phyloP scores from a whole-genome alignment of 64 coral and sea anemone species.

The Montipora foliosa region DNA sequence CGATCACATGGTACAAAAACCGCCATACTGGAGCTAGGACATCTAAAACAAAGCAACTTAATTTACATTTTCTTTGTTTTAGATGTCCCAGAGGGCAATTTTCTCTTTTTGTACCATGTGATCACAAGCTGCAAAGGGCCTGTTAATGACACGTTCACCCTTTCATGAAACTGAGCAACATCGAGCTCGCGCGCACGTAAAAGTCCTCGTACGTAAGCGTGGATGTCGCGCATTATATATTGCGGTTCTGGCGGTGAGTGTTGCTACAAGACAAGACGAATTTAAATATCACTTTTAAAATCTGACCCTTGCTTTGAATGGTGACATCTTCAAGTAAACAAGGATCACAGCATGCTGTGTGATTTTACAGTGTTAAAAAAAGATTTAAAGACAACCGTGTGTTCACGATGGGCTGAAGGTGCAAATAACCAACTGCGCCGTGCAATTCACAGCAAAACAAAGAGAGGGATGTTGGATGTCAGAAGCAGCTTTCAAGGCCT shows the following conservation, averaged over 20 bases:
- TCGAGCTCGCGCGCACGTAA: not conserved
- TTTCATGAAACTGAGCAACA: not conserved
- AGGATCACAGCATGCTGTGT: not conserved
- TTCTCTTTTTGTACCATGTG: no score
- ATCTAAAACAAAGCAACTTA: no score
- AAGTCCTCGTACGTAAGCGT: no score
- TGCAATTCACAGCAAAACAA: not conserved
- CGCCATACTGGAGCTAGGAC: no score
- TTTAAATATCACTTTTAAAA: not conserved
- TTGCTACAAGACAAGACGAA: not conserved
- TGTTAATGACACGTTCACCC: no score
- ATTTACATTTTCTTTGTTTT: no score
- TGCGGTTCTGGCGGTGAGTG: no score
- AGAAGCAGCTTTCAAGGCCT: not conserved
- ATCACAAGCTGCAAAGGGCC: no score
- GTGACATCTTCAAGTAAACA: not conserved
- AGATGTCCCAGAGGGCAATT: no score
- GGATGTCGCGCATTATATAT: no score
- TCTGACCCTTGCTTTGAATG: not conserved
- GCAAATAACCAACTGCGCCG: not conserved
- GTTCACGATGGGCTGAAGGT: not conserved
- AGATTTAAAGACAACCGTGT: not conserved
- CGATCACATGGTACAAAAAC: no score
- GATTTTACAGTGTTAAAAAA: not conserved
- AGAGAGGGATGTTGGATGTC: not conserved